Base-by-base conservation (phyloP, 2,797 vertebrate genomes). In the Poliocrania exsul region DNA sequence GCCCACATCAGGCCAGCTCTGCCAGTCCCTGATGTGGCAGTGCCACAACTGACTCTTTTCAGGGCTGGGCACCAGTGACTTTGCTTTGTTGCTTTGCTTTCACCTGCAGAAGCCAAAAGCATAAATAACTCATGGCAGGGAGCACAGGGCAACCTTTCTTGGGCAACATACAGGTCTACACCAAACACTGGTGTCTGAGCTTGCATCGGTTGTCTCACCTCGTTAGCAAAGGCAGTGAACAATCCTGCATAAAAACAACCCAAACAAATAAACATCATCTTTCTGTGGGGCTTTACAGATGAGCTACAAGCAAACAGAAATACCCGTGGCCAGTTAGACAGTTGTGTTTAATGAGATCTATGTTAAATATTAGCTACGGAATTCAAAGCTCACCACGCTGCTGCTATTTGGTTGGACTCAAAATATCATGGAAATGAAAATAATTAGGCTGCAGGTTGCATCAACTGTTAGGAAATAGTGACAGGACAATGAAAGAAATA, bases 261-360 rank as follows among this genome's bases (percentile, higher is more conserved):
- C 72, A 88, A 95, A 91, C 75, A 84, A 86, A 82, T 51, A 88
- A 66, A 62, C 81, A 91, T 23, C 73, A 35, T 3, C 54, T 65
- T 72, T 88, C 62, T 46, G 31, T 60, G 37, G 65, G 51, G 69
- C 24, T 92, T 66, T 92, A 23, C 31, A 75, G 75, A 37, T 47
- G 51, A 92, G 51, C n/a, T 91, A 7, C 53, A 14, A 71, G 61
- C 81, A 80, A 50, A 69, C 38, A 94, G 61, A 54, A 71, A 44
- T 79, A 42, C 24, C 61, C 54, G 26, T 14, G 56, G 77, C 35
- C 51, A 38, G 73, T 56, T 75, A 60, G 60, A 60, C 51, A 51
- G 37, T 33, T 4, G 5, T 35, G 54, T 25, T 72, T 53, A 53
- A 33, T 37, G 37, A 90, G 66, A 26, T 91, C 57, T 64, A 2